phyloP scores from a whole-genome alignment of 2,797 vertebrate species.

The Sebastes taczanowskii region DNA sequence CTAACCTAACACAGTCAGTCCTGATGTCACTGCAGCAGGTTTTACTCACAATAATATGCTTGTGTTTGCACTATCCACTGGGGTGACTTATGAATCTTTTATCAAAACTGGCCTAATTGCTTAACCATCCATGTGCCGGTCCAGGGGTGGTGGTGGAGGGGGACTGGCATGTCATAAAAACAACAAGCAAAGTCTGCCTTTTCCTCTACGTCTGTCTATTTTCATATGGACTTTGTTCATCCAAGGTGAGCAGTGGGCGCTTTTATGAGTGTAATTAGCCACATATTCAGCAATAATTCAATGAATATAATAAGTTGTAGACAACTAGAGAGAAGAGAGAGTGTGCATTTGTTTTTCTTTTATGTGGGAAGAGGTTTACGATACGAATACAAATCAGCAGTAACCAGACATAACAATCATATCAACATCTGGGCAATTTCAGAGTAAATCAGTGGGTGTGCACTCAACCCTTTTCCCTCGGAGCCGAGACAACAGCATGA shows the following conservation, averaged over 20 bases:
- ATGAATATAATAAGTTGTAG: not conserved
- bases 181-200: conserved; percentile 52
- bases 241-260: not conserved
- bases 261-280: not conserved
- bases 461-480: conserved; percentile 22
- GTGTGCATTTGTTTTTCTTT: not conserved
- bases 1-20: conserved; percentile 19
- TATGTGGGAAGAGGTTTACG: not conserved
- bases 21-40: conserved; percentile 34
- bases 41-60: conserved; percentile 48
- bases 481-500: conserved; percentile 25
- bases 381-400: conserved; percentile 22
- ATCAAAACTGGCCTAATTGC: conserved; percentile 86
- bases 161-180: conserved; percentile 61
- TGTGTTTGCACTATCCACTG: conserved; percentile 63
- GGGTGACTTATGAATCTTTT: conserved; percentile 82
- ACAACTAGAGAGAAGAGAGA: not conserved
- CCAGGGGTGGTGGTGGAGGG: not conserved
- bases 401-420: conserved; percentile 15
- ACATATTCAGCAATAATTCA: not conserved
- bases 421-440: conserved; percentile 41
- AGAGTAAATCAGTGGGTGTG: not conserved
- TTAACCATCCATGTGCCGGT: conserved; percentile 78
- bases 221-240: not conserved
- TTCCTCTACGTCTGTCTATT: not conserved